phyloP scores from a whole-genome alignment of 2,888 invertebrate species.

The Agrotis segetum region DNA sequence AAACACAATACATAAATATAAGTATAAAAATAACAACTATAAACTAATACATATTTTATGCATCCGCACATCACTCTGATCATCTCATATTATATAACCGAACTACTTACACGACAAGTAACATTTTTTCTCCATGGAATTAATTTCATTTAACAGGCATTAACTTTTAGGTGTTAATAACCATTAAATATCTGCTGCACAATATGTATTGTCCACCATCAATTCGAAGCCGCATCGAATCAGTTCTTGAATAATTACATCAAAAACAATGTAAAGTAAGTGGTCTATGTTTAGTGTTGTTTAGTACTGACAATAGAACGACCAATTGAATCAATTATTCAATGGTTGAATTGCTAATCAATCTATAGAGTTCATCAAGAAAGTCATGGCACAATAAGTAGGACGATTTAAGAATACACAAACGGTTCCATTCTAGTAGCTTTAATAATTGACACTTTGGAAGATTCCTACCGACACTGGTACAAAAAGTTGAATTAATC shows the following conservation, averaged over 20 bases:
- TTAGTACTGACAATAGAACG: conserved; percentile 21
- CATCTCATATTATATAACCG: not conserved
- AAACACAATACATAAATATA: too few species aligned
- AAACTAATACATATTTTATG: too few species aligned
- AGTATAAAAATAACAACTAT: too few species aligned
- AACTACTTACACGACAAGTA: not conserved
- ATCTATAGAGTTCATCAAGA: conserved; percentile 13
- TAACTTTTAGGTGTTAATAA: conserved; percentile 6
- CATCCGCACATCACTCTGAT: not conserved
- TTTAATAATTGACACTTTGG: conserved; percentile 20
- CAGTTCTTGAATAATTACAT: conserved; percentile 29
- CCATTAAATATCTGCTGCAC: conserved; percentile 4
- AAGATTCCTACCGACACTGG: conserved; percentile 4
- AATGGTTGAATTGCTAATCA: conserved; percentile 21
- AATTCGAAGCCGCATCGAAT: conserved; percentile 39
- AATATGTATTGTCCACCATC: conserved; percentile 30
- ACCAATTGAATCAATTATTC: conserved; percentile 37
- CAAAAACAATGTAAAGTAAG: conserved; percentile 27
- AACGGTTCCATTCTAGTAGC: conserved; percentile 13
- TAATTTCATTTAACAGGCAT: conserved; percentile 1
- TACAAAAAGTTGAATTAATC: conserved; percentile 6
- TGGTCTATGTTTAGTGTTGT: conserved; percentile 6
- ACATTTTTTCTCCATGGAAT: not conserved
- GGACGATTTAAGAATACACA: conserved; percentile 8
- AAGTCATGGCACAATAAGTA: conserved; percentile 32